phyloP scores from a whole-genome alignment of 2,888 invertebrate species.

The Metallyticus violacea region DNA sequence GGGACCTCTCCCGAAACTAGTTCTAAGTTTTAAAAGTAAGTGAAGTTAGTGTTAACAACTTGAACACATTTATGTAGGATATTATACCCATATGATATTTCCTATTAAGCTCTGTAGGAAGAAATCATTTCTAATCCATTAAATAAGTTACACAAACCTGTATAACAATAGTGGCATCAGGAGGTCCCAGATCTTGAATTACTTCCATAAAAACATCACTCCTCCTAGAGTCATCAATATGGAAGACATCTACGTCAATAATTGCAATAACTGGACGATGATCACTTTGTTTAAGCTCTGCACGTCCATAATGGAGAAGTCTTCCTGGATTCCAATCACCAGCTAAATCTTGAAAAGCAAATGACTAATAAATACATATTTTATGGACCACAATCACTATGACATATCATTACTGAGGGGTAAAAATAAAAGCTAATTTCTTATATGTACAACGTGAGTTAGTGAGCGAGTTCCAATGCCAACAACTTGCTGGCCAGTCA shows the following conservation, averaged over 20 bases:
- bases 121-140: no score
- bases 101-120: no score
- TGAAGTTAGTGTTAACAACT: no score
- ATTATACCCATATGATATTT: no score
- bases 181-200: conserved; percentile 85
- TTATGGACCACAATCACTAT: conserved; percentile 11
- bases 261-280: conserved; percentile 94
- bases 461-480: no score
- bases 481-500: no score
- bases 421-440: no score
- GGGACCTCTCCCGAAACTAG: no score
- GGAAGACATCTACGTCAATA: conserved; percentile 81
- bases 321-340: conserved; percentile 73
- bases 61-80: no score
- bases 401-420: neutral
- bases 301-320: conserved; percentile 84
- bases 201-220: conserved; percentile 81
- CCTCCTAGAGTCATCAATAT: conserved; percentile 73
- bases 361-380: neutral
- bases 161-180: conserved; percentile 90
- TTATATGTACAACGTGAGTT: no score
- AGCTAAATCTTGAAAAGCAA: conserved; percentile 35
- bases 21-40: no score
- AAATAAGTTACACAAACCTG: conserved; percentile 47
- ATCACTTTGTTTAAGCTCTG: conserved; percentile 95